Conservation (phyloP, 2,113 vertebrate species). For the Brachypteracias leptosomus region DNA sequence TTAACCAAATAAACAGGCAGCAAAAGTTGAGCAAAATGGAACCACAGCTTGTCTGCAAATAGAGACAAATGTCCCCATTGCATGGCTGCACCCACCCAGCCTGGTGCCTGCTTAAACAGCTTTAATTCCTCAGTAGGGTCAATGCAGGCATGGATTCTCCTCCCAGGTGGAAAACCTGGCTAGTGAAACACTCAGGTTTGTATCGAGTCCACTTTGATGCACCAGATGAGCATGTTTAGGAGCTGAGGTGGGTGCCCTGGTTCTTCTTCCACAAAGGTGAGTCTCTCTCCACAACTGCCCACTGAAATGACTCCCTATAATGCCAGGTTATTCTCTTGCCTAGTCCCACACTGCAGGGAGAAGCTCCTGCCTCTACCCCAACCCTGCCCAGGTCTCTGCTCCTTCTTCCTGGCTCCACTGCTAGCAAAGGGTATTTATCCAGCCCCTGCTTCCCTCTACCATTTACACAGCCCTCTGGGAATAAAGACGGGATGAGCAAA, state of each 20-base stretch:
- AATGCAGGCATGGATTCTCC: neutral
- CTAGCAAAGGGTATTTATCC: neutral
- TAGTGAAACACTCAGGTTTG: neutral
- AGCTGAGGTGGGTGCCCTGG: neutral
- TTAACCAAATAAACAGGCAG: conserved; percentile 57
- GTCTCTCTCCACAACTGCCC: neutral
- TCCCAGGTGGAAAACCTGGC: conserved; percentile 3
- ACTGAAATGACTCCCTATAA: neutral
- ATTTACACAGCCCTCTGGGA: neutral
- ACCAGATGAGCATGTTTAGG: neutral
- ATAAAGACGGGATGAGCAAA: neutral
- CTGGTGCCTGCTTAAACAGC: conserved; percentile 47
- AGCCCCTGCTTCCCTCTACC: neutral
- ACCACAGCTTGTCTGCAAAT: conserved; percentile 56
- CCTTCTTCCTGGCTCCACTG: neutral
- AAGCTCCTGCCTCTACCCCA: neutral
- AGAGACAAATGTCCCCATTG: conserved; percentile 22
- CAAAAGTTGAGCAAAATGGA: conserved; percentile 46
- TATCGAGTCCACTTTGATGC: neutral
- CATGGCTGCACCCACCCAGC: conserved; percentile 50
- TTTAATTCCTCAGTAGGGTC: conserved; percentile 48
- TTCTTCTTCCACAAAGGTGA: accelerated
- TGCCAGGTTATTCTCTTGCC: neutral
- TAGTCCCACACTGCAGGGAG: neutral
- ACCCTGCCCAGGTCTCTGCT: neutral